Percentiles rank a stretch among this genome's conserved stretches.
These are phyloP conservation scores for Nothocercus julius DNA, from an alignment of 2,113 vertebrate species.

Conservation along the genomic window DNA sequence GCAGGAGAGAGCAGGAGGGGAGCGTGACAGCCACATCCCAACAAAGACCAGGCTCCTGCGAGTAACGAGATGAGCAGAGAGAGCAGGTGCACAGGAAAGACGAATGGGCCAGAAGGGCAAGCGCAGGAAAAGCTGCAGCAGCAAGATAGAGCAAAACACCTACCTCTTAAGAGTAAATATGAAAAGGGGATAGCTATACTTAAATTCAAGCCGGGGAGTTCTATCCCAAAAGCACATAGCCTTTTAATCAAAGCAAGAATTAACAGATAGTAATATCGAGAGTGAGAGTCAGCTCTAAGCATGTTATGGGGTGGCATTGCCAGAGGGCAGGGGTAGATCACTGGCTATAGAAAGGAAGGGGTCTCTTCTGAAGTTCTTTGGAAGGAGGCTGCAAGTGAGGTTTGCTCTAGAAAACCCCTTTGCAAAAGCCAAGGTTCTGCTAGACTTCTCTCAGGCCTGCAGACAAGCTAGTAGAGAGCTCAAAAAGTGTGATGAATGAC, in stretches of 20 bases:
- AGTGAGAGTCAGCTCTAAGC: not conserved
- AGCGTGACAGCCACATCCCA: not conserved
- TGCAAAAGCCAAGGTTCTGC: not conserved
- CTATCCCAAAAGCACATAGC: not conserved
- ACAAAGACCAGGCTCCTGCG: not conserved
- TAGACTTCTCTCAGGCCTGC: not conserved
- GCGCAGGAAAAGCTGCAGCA: not conserved
- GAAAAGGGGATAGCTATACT: not conserved
- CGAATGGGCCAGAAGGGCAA: not conserved
- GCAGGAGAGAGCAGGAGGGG: not conserved
- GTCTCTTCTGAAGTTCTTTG: not conserved
- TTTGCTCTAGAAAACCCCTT: not conserved
- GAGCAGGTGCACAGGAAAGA: not conserved
- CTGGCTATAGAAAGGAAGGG: not conserved
- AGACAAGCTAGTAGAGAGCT: not conserved
- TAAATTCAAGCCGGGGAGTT: not conserved
- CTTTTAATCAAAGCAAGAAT: not conserved
- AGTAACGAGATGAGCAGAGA: not conserved
- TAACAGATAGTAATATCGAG: not conserved
- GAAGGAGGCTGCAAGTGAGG: accelerated
- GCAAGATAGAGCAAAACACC: not conserved
- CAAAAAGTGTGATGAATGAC: not conserved
- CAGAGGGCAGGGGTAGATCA: not conserved
- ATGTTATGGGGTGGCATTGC: not conserved
- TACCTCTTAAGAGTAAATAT: not conserved